Base-by-base conservation (phyloP, 2,797 vertebrate species). In the Urosaurus nigricauda region DNA sequence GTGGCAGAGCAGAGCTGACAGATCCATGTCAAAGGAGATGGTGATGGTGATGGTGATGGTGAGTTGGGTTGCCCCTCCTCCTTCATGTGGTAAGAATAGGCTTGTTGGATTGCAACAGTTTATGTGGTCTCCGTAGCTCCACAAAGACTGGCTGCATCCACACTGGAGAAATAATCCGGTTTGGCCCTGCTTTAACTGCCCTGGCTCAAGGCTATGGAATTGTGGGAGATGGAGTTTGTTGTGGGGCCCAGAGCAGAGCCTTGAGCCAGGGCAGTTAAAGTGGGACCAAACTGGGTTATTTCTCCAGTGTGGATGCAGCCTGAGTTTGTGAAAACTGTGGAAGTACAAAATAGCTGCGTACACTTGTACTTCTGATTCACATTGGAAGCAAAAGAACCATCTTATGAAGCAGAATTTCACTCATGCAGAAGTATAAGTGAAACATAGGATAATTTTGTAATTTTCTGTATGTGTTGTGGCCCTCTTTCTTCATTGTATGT, bases 401-500 rank as follows among this genome's bases (percentile, higher is more conserved):
- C 6, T 73, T 73, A 79, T 32, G 9, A 35, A 71, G 24, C 35
- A 65, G 21, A 17, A 58, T 58, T 16, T 24, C 6, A 56, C 17
- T 35, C 19, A 56, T 17, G 19, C 26, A 35, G 51, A 7, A 24
- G n/a, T 35, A 32, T 68, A 32, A 68, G 29, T 26, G 51, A 21
- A 3, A 19, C 32, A 60, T 16, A 56, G 14, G 29, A 40, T 37
- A 75, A 77, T 63, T 85, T 58, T 77, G 8, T 58, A 51, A 51
- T 83, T 79, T 70, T 40, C 26, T 29, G 47, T 19, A 26, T 88
- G 32, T 47, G 21, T 29, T n/a, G 14, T 63, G 37, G 53, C 12
- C 13, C 51, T 87, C 16, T 65, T 83, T 75, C 35, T 32, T 75
- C 47, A 43, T 87, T 81, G 56, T 73, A 56, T 87, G 35, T 70